Evolutionary conservation across 1,140 invertebrate genomes (phyloP), one percentile per base, ranked within the genome.

Genomic region (Anadara kagoshimensis): DNA sequence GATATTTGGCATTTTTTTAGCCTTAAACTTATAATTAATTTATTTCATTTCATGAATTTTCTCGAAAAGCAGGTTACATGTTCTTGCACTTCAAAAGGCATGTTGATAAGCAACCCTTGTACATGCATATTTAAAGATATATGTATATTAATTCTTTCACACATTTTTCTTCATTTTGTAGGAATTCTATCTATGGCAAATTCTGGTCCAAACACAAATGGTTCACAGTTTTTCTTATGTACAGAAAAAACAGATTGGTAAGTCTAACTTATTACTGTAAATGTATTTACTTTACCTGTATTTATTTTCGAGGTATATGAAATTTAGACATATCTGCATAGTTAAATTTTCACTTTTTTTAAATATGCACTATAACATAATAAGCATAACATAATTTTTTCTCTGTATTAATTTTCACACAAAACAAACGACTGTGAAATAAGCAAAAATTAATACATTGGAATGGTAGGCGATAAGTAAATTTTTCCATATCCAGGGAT

Each of bases 141-240:
- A 29, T 59, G 57, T 36, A 36, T 36, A 36, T 3, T 3, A 7
- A 63, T 47, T 5, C 22, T 41, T 47, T 22, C 7, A n/a, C 12
- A 44, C 18, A 47, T 14, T 63, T 62, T 45, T 51, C 41, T 49
- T 45, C 69, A 22, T 43, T 56, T 81, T 78, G 24, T 69, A 87
- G 86, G 86, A 54, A 84, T 64, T n/a, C 29, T 88, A 56, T 88
- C 86, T n/a, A 88, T 93, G 91, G 92, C 91, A 51, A 91, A 92
- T 81, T 88, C 88, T 62, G 91, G 91, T 26, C 89, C 90, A 24
- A 90, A 93, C 71, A 91, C 90, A 29, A 94, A 93, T 86, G 92
- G 93, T 70, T 93, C 92, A 5, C 93, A 94, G 88, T 94, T 94
- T 83, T 93, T 93, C 86, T 91, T 94, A 53, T 93, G 92, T 16